Evolutionary conservation across 2,888 invertebrate species (phyloP), one percentile per base, ranked within the genome.

Genomic region (Apamea sordens): DNA sequence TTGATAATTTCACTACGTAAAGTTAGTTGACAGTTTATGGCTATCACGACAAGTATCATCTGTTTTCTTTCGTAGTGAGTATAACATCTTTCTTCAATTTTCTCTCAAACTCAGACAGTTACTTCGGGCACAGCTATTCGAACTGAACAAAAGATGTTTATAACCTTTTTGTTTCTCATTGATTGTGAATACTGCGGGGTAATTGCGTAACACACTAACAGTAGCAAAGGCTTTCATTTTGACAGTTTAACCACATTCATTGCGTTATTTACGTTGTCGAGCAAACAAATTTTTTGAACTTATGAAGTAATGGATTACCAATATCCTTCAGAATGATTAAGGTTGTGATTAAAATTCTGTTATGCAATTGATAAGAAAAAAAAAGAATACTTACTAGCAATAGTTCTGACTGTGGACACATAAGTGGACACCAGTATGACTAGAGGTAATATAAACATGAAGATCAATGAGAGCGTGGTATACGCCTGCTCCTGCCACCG

Each of bases 401-500:
- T 98, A 63, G 98, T 98, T 88, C 98, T 97, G 85, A 98, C 98
- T 41, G 98, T 98, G 50, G 98, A 98, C 47, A 98, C 97, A 91
- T 98, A 98, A 0, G 98, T 98, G 28, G 97, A 97, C 15, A 98
- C 97, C 80, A 99, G 97, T 87, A 98, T 98, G 80, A 97, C 93
- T 44, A 99, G 96, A 0, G 98, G 98, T 77, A 98, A 93, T 83
- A 98, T 94, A 90, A 98, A 99, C 97, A 98, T 98, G 90, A 98
- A 98, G 74, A 98, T 94, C 63, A 98, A 95, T 11, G 98, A 98
- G 78, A 98, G 97, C 5, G 98, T 98, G 0, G 98, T 98, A 93
- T 99, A 99, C 7, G 98, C 97, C 88, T 98, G 98, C 89, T 98
- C 98, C 90, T 98, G 98, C 98, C 98, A 98, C 41, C 97, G 95